Evolutionary conservation across 2,113 vertebrate genomes (phyloP).

Genomic region (Myanophis thanlyinensis): DNA sequence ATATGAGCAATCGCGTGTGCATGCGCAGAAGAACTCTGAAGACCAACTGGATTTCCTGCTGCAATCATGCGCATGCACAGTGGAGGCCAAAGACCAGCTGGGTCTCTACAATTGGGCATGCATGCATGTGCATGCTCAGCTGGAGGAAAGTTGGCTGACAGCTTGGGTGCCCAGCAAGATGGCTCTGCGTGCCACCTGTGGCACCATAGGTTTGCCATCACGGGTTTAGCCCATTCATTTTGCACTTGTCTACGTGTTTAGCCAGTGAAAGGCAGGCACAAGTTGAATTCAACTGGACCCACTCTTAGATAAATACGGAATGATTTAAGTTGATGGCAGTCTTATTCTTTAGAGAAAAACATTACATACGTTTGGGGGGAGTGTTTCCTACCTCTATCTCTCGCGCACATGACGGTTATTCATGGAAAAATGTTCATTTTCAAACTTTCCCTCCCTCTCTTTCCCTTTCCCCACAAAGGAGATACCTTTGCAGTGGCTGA

Average conservation of each 20-base stretch:
- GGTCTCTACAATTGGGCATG: too few species aligned
- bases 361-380: not conserved
- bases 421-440: slow-evolving; percentile 5
- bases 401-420: not conserved
- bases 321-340: not conserved
- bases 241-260: not conserved
- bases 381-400: not conserved
- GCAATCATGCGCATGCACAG: too few species aligned
- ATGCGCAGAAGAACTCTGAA: too few species aligned
- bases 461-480: not conserved
- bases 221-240: too few species aligned
- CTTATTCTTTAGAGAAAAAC: not conserved
- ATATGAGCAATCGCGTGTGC: too few species aligned
- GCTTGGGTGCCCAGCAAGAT: too few species aligned
- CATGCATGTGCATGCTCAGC: too few species aligned
- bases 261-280: not conserved
- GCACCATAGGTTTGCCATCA: too few species aligned
- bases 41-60: too few species aligned
- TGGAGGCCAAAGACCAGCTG: too few species aligned
- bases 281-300: not conserved
- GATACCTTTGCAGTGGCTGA: slow-evolving; percentile 28
- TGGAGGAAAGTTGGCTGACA: too few species aligned
- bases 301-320: not conserved
- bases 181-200: too few species aligned
- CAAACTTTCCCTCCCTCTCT: slow-evolving; percentile 15